Base-by-base conservation (phyloP, 2,888 invertebrate species). In the Biston betularia region DNA sequence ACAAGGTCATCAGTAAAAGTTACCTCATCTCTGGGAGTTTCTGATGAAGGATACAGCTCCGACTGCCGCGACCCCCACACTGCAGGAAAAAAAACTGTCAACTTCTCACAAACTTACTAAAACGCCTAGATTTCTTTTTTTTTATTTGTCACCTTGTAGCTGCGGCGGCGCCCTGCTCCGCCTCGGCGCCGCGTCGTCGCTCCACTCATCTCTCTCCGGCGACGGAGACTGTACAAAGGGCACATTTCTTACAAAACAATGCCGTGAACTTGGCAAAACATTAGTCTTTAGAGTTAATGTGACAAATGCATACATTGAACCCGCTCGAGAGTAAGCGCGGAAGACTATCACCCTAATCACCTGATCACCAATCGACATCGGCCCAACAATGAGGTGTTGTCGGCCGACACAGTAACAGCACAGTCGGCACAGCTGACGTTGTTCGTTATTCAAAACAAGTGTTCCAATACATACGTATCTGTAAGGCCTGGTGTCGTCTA, bases 151-250 rank as follows among this genome's bases (percentile, higher is more conserved):
- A 90, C 90, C 88, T 67, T 75, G 77, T 24, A 76, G 71, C 35
- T 87, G 82, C 0, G 77, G 71, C 35, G 88, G 82, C 0, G 83
- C 81, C 63, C 85, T 80, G 4, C 76, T 79, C 5, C 88, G 82
- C 15, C 87, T 81, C 1, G 87, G 78, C 0, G 82, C 74, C 2
- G 81, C 78, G 49, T 90, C 92, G 34, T 93, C 93, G 55, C 92
- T 92, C 90, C 90, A 93, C 0, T 92, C 92, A 7, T 91, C 93
- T 71, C 87, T 78, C 0, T 90, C 92, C 9, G 89, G 87, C 0
- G 93, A 91, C 0, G 91, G 92, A 0, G 88, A 82, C 93, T 93
- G 75, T 5, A 73, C 72, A 7, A 71, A 9, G 64, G 4, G 33
- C 4, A 48, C 1, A 14, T 48, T 33, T 5, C 11, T 24, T 24